These are phyloP conservation scores for Etia nguti DNA, from an alignment of 2,113 vertebrate genomes.

Conservation along the genomic window DNA sequence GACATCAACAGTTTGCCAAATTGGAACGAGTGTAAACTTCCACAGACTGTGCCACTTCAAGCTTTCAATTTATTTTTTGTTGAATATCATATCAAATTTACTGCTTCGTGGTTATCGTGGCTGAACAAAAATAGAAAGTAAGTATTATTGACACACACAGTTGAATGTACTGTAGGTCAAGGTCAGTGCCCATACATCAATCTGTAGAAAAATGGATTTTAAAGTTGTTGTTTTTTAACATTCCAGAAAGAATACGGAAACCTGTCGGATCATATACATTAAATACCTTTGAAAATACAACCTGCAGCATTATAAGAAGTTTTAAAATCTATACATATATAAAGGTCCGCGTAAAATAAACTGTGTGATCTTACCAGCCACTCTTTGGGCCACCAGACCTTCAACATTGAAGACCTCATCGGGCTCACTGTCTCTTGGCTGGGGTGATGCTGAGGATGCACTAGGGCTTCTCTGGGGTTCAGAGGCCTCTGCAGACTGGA, in stretches of 20 bases:
- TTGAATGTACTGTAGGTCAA: neutral
- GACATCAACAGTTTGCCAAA: neutral
- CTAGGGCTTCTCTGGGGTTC: constrained; percentile 44
- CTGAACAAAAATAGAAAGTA: neutral
- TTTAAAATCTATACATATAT: neutral
- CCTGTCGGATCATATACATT: neutral
- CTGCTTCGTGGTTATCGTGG: neutral
- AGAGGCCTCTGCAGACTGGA: constrained; percentile 40
- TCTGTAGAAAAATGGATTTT: neutral
- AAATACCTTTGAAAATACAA: neutral
- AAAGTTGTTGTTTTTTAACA: neutral
- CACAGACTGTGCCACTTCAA: neutral
- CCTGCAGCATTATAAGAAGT: neutral
- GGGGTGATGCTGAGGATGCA: constrained; percentile 66
- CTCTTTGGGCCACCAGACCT: constrained; percentile 91
- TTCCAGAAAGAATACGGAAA: neutral
- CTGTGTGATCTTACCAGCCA: constrained; percentile 83
- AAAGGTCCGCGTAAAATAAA: neutral
- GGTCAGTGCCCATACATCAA: neutral
- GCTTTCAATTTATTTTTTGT: neutral
- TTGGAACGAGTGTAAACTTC: neutral
- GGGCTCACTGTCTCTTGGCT: constrained; percentile 72
- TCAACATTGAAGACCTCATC: constrained; percentile 86
- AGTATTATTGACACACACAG: neutral
- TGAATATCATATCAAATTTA: neutral